phyloP scores from a whole-genome alignment of 2,113 vertebrate genomes.

The Calonectris borealis region DNA sequence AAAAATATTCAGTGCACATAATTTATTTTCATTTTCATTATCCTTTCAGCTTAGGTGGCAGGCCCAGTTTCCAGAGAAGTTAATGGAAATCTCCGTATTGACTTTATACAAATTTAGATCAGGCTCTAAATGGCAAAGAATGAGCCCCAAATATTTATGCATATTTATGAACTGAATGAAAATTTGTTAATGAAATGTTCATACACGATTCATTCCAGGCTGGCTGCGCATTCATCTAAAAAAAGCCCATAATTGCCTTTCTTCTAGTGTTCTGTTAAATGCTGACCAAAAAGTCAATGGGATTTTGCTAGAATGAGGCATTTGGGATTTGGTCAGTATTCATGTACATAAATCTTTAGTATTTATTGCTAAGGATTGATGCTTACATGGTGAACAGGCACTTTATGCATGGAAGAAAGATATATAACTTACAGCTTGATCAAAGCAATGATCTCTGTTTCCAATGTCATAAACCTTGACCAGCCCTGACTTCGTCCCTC shows the following conservation, averaged over 20 bases:
- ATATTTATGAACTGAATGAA: constrained; percentile 19
- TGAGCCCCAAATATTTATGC: constrained; percentile 9
- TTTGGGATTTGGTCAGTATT: constrained; percentile 16
- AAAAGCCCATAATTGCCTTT: neutral
- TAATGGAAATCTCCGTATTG: constrained; percentile 3
- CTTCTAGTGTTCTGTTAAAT: neutral
- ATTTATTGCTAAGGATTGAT: neutral
- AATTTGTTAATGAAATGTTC: constrained; percentile 46
- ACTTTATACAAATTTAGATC: neutral
- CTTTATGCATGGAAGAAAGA: neutral
- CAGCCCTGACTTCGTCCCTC: neutral
- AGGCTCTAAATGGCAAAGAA: neutral
- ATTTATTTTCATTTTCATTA: constrained; percentile 29
- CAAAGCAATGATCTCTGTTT: neutral
- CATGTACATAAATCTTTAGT: neutral
- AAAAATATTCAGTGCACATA: neutral
- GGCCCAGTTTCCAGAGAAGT: neutral
- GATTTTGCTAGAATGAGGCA: constrained; percentile 13
- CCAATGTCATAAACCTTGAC: neutral
- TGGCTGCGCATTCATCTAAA: neutral
- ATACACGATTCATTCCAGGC: neutral
- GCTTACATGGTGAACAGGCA: neutral
- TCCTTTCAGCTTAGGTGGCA: neutral
- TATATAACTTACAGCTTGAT: neutral
- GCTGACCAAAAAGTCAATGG: neutral